phyloP scores from a whole-genome alignment of 2,797 vertebrate genomes.

The Leptodactylus fallax region DNA sequence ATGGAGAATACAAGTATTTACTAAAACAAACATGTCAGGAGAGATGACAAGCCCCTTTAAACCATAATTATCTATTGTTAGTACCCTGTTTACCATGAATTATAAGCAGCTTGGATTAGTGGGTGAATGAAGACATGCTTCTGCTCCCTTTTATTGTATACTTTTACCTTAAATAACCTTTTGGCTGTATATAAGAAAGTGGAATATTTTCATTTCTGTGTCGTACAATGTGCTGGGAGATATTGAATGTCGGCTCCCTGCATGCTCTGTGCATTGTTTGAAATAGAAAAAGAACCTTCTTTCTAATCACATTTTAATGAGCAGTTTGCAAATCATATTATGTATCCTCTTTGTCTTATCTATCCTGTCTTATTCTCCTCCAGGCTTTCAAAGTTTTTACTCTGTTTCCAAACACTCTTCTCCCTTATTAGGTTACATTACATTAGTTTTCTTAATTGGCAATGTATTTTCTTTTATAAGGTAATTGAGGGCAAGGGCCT shows the following conservation, averaged over 20 bases:
- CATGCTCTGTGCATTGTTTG: slow-evolving; percentile 35
- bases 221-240: slow-evolving; percentile 50
- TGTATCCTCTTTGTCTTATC: slow-evolving; percentile 56
- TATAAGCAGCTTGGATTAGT: background rate
- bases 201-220: background rate
- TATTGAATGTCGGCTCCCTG: slow-evolving; percentile 49
- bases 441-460: slow-evolving; percentile 63
- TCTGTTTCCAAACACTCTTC: slow-evolving; percentile 57
- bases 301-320: slow-evolving; percentile 64
- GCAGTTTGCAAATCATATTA: slow-evolving; percentile 62
- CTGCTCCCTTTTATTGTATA: background rate
- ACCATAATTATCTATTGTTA: too few species aligned
- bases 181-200: background rate
- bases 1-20: too few species aligned
- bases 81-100: background rate
- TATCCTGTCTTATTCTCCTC: slow-evolving; percentile 57
- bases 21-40: too few species aligned
- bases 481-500: slow-evolving; percentile 86
- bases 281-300: slow-evolving; percentile 49
- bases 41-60: too few species aligned
- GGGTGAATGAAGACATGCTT: background rate
- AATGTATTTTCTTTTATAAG: slow-evolving; percentile 75
- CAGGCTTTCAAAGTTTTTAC: slow-evolving; percentile 63
- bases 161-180: background rate
- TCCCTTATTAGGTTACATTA: slow-evolving; percentile 61